Conservation (phyloP, 64 coral and sea anemone genomes). For the Exaiptasia diaphana region DNA sequence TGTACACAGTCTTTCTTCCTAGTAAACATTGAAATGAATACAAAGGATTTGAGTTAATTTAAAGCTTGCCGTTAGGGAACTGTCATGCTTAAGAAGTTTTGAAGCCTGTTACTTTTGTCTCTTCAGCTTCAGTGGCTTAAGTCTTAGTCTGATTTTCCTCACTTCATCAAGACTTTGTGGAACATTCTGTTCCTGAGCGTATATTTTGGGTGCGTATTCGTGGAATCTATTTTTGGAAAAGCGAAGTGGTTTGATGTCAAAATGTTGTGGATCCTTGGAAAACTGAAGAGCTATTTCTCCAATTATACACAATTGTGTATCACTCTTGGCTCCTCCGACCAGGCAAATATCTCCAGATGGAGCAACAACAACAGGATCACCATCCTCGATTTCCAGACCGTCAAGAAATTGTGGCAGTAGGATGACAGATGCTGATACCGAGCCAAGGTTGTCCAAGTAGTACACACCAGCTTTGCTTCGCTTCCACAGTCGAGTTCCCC, state of each 20-base stretch:
- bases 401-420: conserved; percentile 64
- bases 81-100: too few relatives aligned
- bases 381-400: conserved; percentile 48
- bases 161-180: conserved; percentile 65
- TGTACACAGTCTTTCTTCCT: too few relatives aligned
- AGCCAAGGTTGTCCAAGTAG: conserved; percentile 66
- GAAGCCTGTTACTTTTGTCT: conserved; percentile 36
- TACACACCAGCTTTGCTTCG: conserved; percentile 69
- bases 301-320: conserved; percentile 72
- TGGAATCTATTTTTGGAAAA: conserved; percentile 49
- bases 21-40: too few relatives aligned
- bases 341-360: conserved; percentile 73
- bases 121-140: conserved; percentile 51
- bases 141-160: conserved; percentile 31
- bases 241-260: conserved; percentile 60
- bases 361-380: conserved; percentile 42
- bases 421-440: conserved; percentile 71
- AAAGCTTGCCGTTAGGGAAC: too few relatives aligned
- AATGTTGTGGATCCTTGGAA: conserved; percentile 54
- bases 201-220: conserved; percentile 64
- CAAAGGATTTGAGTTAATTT: too few relatives aligned
- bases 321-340: conserved; percentile 62
- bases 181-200: conserved; percentile 56
- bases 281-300: conserved; percentile 69
- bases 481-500: conserved; percentile 46